Conservation (phyloP, 2,113 vertebrate genomes). For the Porphyrio hochstetteri region DNA sequence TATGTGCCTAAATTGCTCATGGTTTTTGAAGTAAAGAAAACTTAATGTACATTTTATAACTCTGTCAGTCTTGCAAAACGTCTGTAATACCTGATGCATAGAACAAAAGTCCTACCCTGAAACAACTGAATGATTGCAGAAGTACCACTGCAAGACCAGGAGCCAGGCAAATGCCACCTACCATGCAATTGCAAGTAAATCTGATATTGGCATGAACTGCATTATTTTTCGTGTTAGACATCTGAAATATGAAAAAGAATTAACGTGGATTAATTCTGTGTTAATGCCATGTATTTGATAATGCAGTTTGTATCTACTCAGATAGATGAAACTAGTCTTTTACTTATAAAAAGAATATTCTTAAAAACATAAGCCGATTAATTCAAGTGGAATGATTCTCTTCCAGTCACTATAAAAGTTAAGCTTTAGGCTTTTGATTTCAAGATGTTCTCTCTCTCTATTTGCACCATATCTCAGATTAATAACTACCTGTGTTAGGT, state of each 20-base stretch:
- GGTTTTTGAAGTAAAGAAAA: not conserved
- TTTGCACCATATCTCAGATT: not conserved
- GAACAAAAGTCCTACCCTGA: not conserved
- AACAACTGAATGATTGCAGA: not conserved
- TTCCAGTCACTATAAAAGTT: not conserved
- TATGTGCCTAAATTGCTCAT: not conserved
- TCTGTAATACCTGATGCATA: not conserved
- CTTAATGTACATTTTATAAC: not conserved
- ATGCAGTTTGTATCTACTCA: not conserved
- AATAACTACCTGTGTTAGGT: not conserved
- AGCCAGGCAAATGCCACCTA: not conserved
- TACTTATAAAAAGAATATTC: not conserved
- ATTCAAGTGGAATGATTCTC: not conserved
- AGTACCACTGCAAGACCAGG: not conserved
- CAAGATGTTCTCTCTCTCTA: not conserved
- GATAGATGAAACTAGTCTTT: not conserved
- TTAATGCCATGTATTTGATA: not conserved
- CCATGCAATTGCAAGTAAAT: not conserved
- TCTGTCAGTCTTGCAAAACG: not conserved
- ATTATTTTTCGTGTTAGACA: not conserved
- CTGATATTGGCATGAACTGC: not conserved
- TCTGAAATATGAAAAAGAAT: not conserved
- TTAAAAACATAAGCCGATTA: not conserved
- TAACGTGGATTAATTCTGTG: not conserved
- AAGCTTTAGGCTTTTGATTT: not conserved